phyloP scores from a whole-genome alignment of 2,888 invertebrate genomes.

The Zaprionus bogoriensis region DNA sequence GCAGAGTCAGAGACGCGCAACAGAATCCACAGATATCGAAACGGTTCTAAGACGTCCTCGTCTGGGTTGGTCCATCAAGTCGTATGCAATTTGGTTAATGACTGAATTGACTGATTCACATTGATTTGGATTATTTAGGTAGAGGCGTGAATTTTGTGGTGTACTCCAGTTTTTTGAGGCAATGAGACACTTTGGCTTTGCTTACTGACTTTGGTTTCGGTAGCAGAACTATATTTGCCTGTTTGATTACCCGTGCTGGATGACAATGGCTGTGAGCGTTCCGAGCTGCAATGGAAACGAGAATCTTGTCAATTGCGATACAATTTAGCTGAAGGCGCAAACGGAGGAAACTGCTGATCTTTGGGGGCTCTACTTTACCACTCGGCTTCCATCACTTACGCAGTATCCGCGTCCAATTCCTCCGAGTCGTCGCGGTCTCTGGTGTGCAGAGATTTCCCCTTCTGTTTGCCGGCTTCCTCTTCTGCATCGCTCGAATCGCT shows the following conservation, averaged over 20 bases:
- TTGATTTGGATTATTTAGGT: slow-evolving; percentile 40
- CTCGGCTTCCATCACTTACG: slow-evolving; percentile 72
- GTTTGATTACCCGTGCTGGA: slow-evolving; percentile 81
- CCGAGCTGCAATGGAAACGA: slow-evolving; percentile 68
- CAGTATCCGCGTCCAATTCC: slow-evolving; percentile 80
- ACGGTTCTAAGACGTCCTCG: background rate
- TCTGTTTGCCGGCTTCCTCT: slow-evolving; percentile 30
- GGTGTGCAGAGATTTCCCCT: slow-evolving; percentile 34
- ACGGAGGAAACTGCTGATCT: too few species aligned
- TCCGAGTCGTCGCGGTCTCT: slow-evolving; percentile 79
- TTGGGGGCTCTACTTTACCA: slow-evolving; percentile 75
- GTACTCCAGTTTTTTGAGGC: slow-evolving; percentile 74
- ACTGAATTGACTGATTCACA: slow-evolving; percentile 43
- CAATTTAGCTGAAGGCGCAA: too few species aligned
- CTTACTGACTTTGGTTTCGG: slow-evolving; percentile 99
- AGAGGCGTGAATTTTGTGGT: slow-evolving; percentile 70
- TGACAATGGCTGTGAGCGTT: slow-evolving; percentile 82
- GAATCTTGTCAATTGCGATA: too few species aligned
- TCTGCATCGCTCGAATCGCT: slow-evolving; percentile 71
- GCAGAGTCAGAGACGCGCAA: background rate
- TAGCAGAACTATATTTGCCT: slow-evolving; percentile 83
- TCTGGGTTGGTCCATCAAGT: slow-evolving; percentile 11
- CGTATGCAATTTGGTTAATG: slow-evolving; percentile 8
- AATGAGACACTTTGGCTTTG: slow-evolving; percentile 84
- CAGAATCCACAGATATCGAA: background rate